Base-by-base conservation (phyloP, 2,888 invertebrate genomes). In the Aelia acuminata region DNA sequence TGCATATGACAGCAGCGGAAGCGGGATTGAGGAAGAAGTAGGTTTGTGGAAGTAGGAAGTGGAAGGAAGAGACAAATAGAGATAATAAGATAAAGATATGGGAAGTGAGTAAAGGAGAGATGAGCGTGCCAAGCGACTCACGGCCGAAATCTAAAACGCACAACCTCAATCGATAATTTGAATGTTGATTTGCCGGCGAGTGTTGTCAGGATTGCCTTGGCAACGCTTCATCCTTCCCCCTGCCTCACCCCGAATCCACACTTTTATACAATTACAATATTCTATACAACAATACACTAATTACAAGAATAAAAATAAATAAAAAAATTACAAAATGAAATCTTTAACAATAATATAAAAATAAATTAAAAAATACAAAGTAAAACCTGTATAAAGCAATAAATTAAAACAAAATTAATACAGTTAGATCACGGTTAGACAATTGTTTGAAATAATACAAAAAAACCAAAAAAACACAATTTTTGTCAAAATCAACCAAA, bases 141-240 rank as follows among this genome's bases (percentile, higher is more conserved):
- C 80, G 63, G 63, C 63, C 63, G 63, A 63, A 63, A 63, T 63
- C 63, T 63, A 63, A 39, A 80, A 80, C 80, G 80, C 80, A 80
- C 43, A 80, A 80, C 39, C 80, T 80, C 84, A 84, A 84, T 84
- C 84, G 84, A 84, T 84, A 84, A 84, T 84, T 50, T 85, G 50
- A 53, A 85, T 85, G 85, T 39, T 85, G 50, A 53, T 53, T 85
- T 85, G 53, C 39, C 53, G 85, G 85, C 50, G 53, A 85, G 53
- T 85, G 85, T 85, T 85, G 49, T 85, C 50, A 50, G 85, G 85
- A 85, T 85, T 85, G 85, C 85, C 85, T 53, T 35, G 85, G 85
- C 85, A 85, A 85, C 85, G 85, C 85, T 50, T 85, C 85, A 85
- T 85, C 85, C 85, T 85, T 85, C 57, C 85, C 84, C 85, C 85